Percentiles rank a stretch among this genome's conserved stretches.
Conservation (phyloP, 2,797 vertebrate species). For the Esox masquinongy region DNA sequence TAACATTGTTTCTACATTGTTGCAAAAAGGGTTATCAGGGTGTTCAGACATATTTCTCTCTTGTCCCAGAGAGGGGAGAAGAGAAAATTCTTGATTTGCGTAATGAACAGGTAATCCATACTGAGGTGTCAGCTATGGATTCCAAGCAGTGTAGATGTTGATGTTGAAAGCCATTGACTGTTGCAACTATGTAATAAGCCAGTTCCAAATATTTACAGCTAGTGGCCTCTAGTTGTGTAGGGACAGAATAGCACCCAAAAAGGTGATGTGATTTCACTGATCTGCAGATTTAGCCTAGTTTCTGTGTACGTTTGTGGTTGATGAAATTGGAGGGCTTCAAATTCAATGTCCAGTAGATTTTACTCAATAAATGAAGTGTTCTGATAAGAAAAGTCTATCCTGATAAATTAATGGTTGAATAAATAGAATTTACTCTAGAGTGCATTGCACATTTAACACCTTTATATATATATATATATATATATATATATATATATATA, state of each 20-base stretch:
- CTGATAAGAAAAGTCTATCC: neutral
- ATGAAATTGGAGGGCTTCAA: neutral
- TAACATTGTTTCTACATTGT: neutral
- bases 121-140: neutral
- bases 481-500: no score
- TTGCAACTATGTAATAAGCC: neutral
- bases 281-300: neutral
- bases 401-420: neutral
- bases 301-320: neutral
- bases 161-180: constrained; percentile 1
- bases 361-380: neutral
- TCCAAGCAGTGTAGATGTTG: neutral
- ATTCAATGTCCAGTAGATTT: neutral
- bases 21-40: neutral
- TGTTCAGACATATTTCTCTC: neutral
- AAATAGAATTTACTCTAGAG: neutral
- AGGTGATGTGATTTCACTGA: neutral
- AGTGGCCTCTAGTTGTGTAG: constrained; percentile 43
- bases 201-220: constrained; percentile 8
- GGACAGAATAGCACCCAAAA: constrained; percentile 24
- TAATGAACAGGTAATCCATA: neutral
- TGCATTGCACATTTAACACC: neutral
- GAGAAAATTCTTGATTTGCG: neutral
- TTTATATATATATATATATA: neutral
- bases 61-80: neutral